Evolutionary conservation across 2,797 vertebrate species (phyloP).

Genomic region (Sebastes wilsoni): DNA sequence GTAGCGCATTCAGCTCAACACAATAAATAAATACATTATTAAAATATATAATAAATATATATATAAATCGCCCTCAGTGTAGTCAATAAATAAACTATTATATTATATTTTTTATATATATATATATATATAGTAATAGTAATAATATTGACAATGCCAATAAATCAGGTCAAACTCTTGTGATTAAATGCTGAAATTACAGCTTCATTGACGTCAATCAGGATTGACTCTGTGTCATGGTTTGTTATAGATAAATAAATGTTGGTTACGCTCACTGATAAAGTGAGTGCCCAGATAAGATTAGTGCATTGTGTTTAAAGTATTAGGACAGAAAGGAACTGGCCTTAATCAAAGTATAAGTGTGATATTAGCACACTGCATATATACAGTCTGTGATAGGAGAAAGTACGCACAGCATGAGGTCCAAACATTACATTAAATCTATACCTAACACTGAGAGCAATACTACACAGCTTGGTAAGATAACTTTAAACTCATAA

Average conservation of each 20-base stretch:
- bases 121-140: background rate
- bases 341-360: background rate
- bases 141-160: background rate
- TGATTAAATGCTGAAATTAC: background rate
- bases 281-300: background rate
- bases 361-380: background rate
- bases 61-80: too few relatives aligned
- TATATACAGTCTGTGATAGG: too few relatives aligned
- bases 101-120: too few relatives aligned
- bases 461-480: background rate
- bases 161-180: background rate
- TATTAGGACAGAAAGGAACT: background rate
- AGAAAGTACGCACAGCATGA: background rate
- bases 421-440: background rate
- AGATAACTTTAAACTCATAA: background rate
- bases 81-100: too few relatives aligned
- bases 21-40: too few relatives aligned
- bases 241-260: background rate
- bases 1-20: too few relatives aligned
- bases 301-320: background rate
- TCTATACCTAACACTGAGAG: background rate
- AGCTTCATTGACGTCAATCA: background rate
- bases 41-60: too few relatives aligned
- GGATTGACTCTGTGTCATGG: background rate
- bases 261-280: background rate